These are phyloP conservation scores for Acronicta leporina DNA, from an alignment of 2,888 invertebrate genomes.

Conservation along the genomic window DNA sequence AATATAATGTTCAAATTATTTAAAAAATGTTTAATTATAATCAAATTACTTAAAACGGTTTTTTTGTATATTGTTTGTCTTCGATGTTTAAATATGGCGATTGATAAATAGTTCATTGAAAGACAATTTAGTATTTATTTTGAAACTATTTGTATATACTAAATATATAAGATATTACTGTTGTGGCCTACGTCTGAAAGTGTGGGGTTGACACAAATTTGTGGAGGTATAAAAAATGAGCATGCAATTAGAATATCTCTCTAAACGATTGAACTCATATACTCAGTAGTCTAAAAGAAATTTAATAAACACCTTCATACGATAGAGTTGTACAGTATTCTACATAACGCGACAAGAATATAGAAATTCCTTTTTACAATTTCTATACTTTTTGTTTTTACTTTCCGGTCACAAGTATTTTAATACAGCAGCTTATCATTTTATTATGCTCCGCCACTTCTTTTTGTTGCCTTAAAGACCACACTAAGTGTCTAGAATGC, in stretches of 20 bases:
- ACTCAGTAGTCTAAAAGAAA: conserved; percentile 23
- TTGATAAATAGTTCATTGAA: conserved; percentile 58
- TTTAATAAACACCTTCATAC: conserved; percentile 30
- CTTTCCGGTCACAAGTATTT: conserved; percentile 54
- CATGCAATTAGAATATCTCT: conserved; percentile 32
- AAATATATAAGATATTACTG: conserved; percentile 46
- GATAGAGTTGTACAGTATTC: conserved; percentile 54
- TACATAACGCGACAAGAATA: conserved; percentile 45
- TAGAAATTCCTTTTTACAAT: conserved; percentile 39
- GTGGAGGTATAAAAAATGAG: conserved; percentile 12
- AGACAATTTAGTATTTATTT: conserved; percentile 61
- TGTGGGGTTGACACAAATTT: conserved; percentile 35
- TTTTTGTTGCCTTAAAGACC: conserved; percentile 71
- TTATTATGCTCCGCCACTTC: conserved; percentile 64
- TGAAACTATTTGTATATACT: conserved; percentile 55
- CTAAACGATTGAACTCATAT: conserved; percentile 27
- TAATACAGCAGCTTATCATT: conserved; percentile 54
- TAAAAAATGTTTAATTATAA: conserved; percentile 50
- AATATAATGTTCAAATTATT: conserved; percentile 58
- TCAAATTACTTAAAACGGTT: conserved; percentile 47
- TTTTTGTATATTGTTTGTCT: conserved; percentile 58
- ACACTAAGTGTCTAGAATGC: conserved; percentile 65
- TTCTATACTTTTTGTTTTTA: conserved; percentile 53
- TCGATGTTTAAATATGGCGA: conserved; percentile 53
- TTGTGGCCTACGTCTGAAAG: conserved; percentile 55